Base-by-base conservation (phyloP, 2,888 invertebrate species). In the Yponomeuta malinellus region DNA sequence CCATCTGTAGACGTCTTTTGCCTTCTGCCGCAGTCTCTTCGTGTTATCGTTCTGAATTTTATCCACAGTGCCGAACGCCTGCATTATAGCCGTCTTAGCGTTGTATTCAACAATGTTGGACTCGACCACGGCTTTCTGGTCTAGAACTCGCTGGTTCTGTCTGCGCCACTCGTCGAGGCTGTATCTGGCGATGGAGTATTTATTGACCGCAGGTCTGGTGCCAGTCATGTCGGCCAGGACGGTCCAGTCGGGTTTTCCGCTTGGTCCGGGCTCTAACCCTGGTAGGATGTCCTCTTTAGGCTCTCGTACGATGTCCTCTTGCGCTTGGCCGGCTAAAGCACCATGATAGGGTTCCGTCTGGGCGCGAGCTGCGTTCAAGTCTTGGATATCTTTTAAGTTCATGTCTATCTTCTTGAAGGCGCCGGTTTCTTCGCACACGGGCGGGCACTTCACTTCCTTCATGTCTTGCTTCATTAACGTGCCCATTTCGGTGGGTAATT, bases 211-310 rank as follows among this genome's bases (percentile, higher is more conserved):
- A 0, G 96, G 96, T 74, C 96, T 91, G 0, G 96, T 94, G 3
- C 96, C 96, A 0, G 96, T 96, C 78, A 96, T 89, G 0, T 92
- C 94, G 0, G 93, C 94, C 71, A 95, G 86, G 0, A 96, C 95
- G 59, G 95, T 94, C 95, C 95, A 96, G 81, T 95, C 95, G 0
- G 95, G 94, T 75, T 94, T 94, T 2, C 96, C 96, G 1, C 96
- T 95, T 3, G 94, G 94, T 89, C 95, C 96, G 10, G 96, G 95
- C 74, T 81, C 88, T 31, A 91, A 76, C 63, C 81, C 79, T 0
- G 87, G 70, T 29, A 43, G 69, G 52, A 69, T 43, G 0, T 68
- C 69, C n/a, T 70, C 37, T 15, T 76, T 71, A 10, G 72, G n/a
- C 37, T 33, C 48, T 69, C 69, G 71, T 43, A 6, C 3, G 43